Evolutionary conservation across 2,113 vertebrate genomes (phyloP), one percentile per base, ranked within the genome.

Genomic region (Nothoprocta pentlandii): DNA sequence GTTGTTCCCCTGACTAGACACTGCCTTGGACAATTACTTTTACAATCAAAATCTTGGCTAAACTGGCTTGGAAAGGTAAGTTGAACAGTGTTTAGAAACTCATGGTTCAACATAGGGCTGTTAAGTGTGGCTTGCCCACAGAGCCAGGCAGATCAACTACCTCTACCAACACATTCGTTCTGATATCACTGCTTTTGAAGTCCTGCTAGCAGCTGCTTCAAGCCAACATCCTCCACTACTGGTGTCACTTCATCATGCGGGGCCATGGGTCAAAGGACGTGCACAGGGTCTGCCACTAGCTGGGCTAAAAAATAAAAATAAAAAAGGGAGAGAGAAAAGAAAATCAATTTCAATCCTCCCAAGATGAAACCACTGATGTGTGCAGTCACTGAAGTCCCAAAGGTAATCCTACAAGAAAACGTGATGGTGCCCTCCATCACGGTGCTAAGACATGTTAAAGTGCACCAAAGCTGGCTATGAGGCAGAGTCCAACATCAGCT

Each of bases 261-360:
- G 85, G 84, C 70, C 86, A 94, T 3, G 42, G 96, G 96, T 95
- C 94, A 97, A 96, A 94, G 96, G 95, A 89, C 92, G 93, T 2
- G 62, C n/a, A 90, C 61, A 56, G 85, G 90, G 91, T 95, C 92
- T 95, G 92, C 90, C 89, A 73, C 87, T 75, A 79, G 92, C 91
- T 95, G 63, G 95, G 90, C 36, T 94, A 23, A 71, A 87, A 93
- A 78, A 76, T 75, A 77, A 68, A 58, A 53, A 64, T 16, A 20
- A 22, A 51, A 0, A 79, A 32, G 30, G 16, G 54, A 32, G 28
- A 32, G 54, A 56, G 54, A 32, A 2, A 95, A 85, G 46, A 97
- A 97, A 97, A 97, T 97, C 95, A 95, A 97, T 97, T 97, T 95
- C 96, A 97, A 90, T 94, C 93, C 94, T 94, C 80, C 77, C 83